These are phyloP conservation scores for Ranitomeya variabilis DNA, from an alignment of 2,113 vertebrate species.

Conservation along the genomic window DNA sequence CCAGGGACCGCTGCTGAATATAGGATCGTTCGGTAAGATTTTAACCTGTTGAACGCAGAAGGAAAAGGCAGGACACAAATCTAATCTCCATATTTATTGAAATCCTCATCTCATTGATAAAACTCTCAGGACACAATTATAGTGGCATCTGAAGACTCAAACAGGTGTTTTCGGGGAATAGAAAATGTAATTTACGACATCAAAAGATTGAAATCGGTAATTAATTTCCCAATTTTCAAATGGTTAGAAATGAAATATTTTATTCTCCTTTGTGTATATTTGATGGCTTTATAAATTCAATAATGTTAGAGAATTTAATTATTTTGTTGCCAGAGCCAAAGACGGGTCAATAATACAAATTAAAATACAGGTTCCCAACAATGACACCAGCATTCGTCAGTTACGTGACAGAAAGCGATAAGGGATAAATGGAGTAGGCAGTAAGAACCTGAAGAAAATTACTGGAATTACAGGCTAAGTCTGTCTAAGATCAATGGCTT, in stretches of 20 bases:
- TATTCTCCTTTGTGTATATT: slow-evolving; percentile 6
- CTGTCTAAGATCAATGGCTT: slow-evolving; percentile 4
- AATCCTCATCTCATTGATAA: slow-evolving; percentile 40
- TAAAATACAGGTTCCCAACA: slow-evolving; percentile 9
- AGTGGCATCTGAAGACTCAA: slow-evolving; percentile 15
- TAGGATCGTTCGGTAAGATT: slow-evolving; percentile 24
- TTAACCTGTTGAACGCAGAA: slow-evolving; percentile 45
- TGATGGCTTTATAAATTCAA: slow-evolving; percentile 37
- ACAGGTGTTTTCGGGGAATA: slow-evolving; percentile 44
- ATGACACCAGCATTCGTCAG: slow-evolving; percentile 6
- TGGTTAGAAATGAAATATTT: slow-evolving; percentile 3
- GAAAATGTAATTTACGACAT: slow-evolving; percentile 37
- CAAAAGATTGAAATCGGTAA: slow-evolving; percentile 36
- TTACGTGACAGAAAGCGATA: slow-evolving; percentile 2
- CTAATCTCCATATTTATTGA: slow-evolving; percentile 49
- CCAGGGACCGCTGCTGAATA: not conserved
- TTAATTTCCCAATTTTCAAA: slow-evolving; percentile 41
- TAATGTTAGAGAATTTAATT: slow-evolving; percentile 36
- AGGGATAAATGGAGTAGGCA: not conserved
- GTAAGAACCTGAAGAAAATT: not conserved
- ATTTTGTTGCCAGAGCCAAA: slow-evolving; percentile 30
- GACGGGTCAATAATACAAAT: slow-evolving; percentile 48
- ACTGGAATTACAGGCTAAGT: not conserved
- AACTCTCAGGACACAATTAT: slow-evolving; percentile 22
- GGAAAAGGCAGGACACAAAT: not conserved